Evolutionary conservation across 37 sponge, comb jelly and placozoan genomes (phyloP).

Genomic region (Cliona cf. orientalis): DNA sequence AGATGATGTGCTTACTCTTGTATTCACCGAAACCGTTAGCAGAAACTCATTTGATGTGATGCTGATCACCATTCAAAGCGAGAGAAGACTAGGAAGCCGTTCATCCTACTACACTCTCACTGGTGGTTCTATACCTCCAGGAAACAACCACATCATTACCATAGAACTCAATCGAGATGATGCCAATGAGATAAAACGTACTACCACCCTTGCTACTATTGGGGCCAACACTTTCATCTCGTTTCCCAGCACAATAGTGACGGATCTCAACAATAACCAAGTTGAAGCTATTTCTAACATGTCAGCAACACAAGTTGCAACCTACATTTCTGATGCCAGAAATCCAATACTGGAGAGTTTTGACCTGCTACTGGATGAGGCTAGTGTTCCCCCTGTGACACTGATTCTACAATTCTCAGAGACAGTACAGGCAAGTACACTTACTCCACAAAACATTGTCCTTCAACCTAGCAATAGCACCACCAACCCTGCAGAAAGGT

Average conservation of each 20-base stretch:
- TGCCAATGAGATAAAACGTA: constrained; percentile 80
- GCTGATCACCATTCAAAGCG: constrained; percentile 69
- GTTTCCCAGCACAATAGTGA: constrained; percentile 47
- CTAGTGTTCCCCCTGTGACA: constrained; percentile 52
- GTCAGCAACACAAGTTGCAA: constrained; percentile 26
- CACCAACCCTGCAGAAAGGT: constrained; percentile 15
- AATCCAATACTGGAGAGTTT: constrained; percentile 73
- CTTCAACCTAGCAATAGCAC: constrained; percentile 39
- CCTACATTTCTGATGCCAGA: constrained; percentile 41
- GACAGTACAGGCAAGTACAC: constrained; percentile 67
- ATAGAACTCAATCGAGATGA: constrained; percentile 64
- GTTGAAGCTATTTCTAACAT: constrained; percentile 22
- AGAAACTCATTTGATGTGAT: constrained; percentile 30
- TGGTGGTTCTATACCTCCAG: constrained; percentile 57
- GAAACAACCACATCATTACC: constrained; percentile 57
- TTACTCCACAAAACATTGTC: constrained; percentile 41
- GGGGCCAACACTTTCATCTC: constrained; percentile 56
- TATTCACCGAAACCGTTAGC: constrained; percentile 85
- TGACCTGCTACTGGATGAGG: constrained; percentile 63
- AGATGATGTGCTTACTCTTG: constrained; percentile 54
- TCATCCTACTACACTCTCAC: constrained; percentile 45
- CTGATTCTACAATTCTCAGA: constrained; percentile 84
- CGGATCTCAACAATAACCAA: constrained; percentile 62
- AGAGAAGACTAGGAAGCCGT: neutral
- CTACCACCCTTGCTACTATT: constrained; percentile 56